Evolutionary conservation across 2,888 invertebrate genomes (phyloP).

Genomic region (Drosophila villosipedis): DNA sequence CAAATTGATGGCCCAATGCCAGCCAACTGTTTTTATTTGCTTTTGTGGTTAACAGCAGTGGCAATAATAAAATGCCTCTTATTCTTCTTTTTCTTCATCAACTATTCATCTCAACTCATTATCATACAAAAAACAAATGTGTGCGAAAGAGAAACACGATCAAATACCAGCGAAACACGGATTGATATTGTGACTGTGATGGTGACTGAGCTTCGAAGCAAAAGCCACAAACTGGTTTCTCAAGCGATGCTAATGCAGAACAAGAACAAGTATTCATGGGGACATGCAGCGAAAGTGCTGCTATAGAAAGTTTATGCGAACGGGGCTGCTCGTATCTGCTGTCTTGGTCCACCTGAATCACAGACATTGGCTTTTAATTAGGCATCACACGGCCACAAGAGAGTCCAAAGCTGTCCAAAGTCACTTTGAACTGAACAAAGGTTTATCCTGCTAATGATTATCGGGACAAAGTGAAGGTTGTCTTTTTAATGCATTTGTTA

Average conservation of each 20-base stretch:
- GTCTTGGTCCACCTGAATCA: constrained; percentile 11
- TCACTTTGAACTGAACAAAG: constrained; percentile 18
- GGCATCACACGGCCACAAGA: constrained; percentile 45
- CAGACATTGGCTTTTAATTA: constrained; percentile 60
- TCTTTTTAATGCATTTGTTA: not conserved
- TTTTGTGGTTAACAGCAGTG: constrained; percentile 61
- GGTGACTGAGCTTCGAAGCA: constrained; percentile 36
- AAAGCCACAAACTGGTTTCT: constrained; percentile 61
- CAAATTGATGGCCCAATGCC: constrained; percentile 50
- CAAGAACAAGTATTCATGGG: constrained; percentile 64
- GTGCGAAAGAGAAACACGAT: constrained; percentile 29
- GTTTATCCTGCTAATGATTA: constrained; percentile 50
- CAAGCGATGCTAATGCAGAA: constrained; percentile 67
- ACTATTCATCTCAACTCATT: constrained; percentile 46
- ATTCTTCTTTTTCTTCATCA: constrained; percentile 27
- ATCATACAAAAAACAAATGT: constrained; percentile 53
- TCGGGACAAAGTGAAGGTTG: constrained; percentile 4
- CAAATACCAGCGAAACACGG: constrained; percentile 32
- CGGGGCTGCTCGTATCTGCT: constrained; percentile 20
- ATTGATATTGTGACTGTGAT: constrained; percentile 29
- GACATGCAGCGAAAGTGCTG: constrained; percentile 76
- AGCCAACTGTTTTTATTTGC: constrained; percentile 58
- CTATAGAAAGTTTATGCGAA: constrained; percentile 73
- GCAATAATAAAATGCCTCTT: constrained; percentile 66
- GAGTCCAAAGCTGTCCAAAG: constrained; percentile 24